These are phyloP conservation scores for Drosophila pseudotalamancana DNA, from an alignment of 2,888 invertebrate species.

Conservation along the genomic window DNA sequence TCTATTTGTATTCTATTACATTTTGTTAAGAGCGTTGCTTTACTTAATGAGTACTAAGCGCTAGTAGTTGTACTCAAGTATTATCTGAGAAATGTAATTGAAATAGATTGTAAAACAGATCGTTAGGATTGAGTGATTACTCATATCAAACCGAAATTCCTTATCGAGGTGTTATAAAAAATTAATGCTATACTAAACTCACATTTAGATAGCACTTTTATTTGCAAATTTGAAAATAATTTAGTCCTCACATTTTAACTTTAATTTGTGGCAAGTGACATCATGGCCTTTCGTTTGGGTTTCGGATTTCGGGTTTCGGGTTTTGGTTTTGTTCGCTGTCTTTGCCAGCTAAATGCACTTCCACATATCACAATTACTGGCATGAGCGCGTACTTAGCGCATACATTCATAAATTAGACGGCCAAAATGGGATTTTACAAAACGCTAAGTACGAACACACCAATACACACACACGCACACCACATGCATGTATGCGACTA, in stretches of 20 bases:
- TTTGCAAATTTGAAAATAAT: background rate
- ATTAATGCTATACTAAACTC: too few relatives aligned
- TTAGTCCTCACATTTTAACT: background rate
- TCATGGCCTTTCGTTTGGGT: constrained; percentile 49
- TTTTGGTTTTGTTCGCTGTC: constrained; percentile 35
- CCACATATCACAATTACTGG: constrained; percentile 69
- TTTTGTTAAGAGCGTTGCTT: too few relatives aligned
- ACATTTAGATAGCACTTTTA: background rate
- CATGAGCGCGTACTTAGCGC: constrained; percentile 60
- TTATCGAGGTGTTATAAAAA: too few relatives aligned
- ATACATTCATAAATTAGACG: constrained; percentile 70
- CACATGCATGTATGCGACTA: constrained; percentile 1
- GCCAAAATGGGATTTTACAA: constrained; percentile 65
- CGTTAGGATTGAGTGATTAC: too few relatives aligned
- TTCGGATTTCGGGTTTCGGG: constrained; percentile 12
- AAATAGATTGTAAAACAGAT: too few relatives aligned
- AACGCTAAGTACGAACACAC: constrained; percentile 66
- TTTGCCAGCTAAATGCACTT: constrained; percentile 50
- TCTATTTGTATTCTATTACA: background rate
- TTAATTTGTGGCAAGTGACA: constrained; percentile 48
- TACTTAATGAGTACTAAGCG: too few relatives aligned
- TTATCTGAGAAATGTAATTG: too few relatives aligned
- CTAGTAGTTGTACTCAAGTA: too few relatives aligned
- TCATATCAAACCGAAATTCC: too few relatives aligned
- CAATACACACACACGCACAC: constrained; percentile 16